phyloP scores from a whole-genome alignment of 2,113 vertebrate genomes.

The Patagioenas fasciata region DNA sequence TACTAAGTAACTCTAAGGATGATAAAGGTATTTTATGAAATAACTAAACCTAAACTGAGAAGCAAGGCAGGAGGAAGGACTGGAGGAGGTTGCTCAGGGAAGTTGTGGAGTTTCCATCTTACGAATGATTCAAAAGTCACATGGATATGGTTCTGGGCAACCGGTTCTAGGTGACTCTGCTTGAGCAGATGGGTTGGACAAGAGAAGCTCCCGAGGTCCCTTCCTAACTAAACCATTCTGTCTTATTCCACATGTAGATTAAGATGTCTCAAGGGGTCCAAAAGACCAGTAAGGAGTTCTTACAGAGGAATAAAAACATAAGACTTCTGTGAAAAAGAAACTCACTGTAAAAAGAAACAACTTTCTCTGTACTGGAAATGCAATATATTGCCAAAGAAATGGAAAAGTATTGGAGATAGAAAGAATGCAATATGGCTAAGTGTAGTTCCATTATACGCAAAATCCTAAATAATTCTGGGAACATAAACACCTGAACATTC shows the following conservation, averaged over 20 bases:
- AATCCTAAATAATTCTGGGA: background rate
- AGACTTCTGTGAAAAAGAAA: background rate
- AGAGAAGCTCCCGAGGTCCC: too few relatives aligned
- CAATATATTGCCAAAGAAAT: background rate
- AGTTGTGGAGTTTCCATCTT: too few relatives aligned
- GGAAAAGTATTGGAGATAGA: background rate
- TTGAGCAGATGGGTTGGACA: too few relatives aligned
- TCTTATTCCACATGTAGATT: background rate
- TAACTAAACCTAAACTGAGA: constrained; percentile 3
- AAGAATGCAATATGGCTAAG: background rate
- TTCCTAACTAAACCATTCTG: background rate
- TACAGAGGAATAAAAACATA: background rate
- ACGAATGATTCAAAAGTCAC: too few relatives aligned
- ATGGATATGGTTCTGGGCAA: background rate
- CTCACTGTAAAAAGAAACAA: background rate
- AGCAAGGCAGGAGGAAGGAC: background rate
- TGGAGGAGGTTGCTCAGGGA: background rate
- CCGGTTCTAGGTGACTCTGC: rapidly evolving
- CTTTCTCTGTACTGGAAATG: background rate
- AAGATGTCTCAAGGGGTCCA: background rate
- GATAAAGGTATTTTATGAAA: background rate
- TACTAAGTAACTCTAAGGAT: constrained; percentile 22
- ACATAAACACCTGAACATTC: background rate
- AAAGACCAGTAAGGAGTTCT: background rate
- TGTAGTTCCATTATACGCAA: background rate